Evolutionary conservation across 2,888 invertebrate genomes (phyloP), one percentile per base, ranked within the genome.

Genomic region (Hydraecia micacea): DNA sequence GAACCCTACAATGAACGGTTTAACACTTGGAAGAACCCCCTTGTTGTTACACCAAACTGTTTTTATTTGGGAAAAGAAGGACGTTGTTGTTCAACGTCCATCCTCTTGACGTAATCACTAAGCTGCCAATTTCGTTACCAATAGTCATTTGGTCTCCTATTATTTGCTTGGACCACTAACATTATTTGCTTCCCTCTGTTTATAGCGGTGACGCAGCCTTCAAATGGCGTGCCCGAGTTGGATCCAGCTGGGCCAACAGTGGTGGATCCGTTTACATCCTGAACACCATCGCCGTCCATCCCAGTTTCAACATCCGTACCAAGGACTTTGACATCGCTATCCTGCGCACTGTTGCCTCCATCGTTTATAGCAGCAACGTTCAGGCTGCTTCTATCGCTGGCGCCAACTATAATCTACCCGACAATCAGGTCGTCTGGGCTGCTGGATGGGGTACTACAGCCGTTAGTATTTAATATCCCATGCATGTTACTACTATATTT

Each of bases 381-480:
- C 80, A 83, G 6, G 84, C 91, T 5, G 93, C 67, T 6, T 80
- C 83, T 13, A 91, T 95, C 15, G 92, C 95, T 52, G 91, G 93
- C 0, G 6, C 90, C 28, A 92, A 90, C 78, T 95, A 94, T 84
- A 86, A 89, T 25, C 80, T 94, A 1, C 81, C 77, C 21, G 93
- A 93, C 79, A 91, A 93, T 78, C 88, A 91, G 73, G 84, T 87
- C 4, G 92, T 94, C 0, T 94, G 91, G 92, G 93, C 93, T 49
- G 86, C 91, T 46, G 94, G 95, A 84, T 95, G 94, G 94, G 95
- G 95, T 1, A 46, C 81, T n/a, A 90, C 86, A 52, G 79, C 78
- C 5, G 94, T 94, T n/a, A 63, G 70, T 70, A 62, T 62, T 62
- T 11, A 32, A 32, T 42, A 67, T 67, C 15, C 5, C 15, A 8